Conservation (phyloP, 1,140 invertebrate genomes). For the Leptinotarsa undecemlineata region DNA sequence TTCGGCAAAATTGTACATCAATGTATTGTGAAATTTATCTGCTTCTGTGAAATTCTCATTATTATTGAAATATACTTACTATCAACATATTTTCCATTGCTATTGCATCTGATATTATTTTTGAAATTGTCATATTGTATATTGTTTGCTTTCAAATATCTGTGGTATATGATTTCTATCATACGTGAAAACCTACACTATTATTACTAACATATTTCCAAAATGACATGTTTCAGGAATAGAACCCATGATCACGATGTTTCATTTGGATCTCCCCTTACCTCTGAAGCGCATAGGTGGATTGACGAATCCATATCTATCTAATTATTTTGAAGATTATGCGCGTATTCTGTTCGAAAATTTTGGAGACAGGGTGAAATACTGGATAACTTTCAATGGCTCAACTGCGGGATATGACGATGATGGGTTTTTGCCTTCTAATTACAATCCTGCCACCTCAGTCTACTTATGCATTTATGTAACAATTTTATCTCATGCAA, state of each 20-base stretch:
- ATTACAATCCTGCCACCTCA: slow-evolving; percentile 37
- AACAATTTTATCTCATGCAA: slow-evolving; percentile 55
- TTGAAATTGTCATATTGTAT: too few species aligned
- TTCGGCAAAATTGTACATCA: too few species aligned
- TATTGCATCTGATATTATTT: too few species aligned
- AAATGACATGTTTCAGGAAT: slow-evolving; percentile 51
- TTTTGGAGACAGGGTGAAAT: slow-evolving; percentile 33
- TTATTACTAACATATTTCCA: too few species aligned
- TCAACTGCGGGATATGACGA: slow-evolving; percentile 13
- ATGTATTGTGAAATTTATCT: too few species aligned
- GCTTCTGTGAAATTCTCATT: too few species aligned
- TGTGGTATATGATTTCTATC: too few species aligned
- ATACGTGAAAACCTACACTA: too few species aligned
- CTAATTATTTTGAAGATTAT: slow-evolving; percentile 47
- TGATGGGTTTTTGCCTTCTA: background rate
- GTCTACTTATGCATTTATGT: slow-evolving; percentile 56
- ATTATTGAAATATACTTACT: too few species aligned
- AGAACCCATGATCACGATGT: slow-evolving; percentile 63
- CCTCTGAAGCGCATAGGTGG: slow-evolving; percentile 48
- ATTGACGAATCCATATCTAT: slow-evolving; percentile 41
- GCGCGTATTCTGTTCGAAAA: slow-evolving; percentile 37
- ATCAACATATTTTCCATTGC: too few species aligned
- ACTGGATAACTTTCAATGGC: slow-evolving; percentile 53
- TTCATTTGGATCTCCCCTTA: slow-evolving; percentile 46
- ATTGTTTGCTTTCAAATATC: too few species aligned